phyloP scores from a whole-genome alignment of 2,113 vertebrate species.

The Paracanthobrama guichenoti region DNA sequence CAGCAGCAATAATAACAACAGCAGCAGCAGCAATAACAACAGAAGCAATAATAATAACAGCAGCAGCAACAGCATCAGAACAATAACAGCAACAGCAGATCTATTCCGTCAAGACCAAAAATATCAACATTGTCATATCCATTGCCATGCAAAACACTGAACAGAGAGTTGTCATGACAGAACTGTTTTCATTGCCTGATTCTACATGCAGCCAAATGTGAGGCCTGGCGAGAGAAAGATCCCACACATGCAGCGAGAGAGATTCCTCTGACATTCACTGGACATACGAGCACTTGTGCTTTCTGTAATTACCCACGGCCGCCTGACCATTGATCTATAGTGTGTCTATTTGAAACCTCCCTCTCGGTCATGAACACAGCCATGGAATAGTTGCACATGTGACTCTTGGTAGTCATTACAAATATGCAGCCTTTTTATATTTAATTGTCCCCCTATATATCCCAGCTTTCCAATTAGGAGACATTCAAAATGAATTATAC shows the following conservation, averaged over 20 bases:
- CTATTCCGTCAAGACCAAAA: no score
- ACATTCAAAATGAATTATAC: constrained; percentile 67
- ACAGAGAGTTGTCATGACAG: no score
- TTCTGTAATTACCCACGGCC: background rate
- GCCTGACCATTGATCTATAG: constrained; percentile 25
- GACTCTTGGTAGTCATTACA: background rate
- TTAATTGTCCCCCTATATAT: constrained; percentile 40
- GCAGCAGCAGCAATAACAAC: no score
- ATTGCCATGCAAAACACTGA: no score
- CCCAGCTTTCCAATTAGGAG: constrained; percentile 65
- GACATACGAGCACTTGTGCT: no score
- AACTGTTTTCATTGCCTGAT: background rate
- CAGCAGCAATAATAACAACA: no score
- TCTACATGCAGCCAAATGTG: background rate
- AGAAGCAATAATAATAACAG: no score
- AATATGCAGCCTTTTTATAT: background rate
- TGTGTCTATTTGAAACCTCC: background rate
- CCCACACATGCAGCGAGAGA: background rate
- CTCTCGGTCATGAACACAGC: background rate
- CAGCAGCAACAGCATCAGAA: no score
- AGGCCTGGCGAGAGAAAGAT: background rate
- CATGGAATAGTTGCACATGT: background rate
- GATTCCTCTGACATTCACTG: no score
- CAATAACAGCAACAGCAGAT: no score
- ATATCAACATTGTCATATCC: no score